These are phyloP conservation scores for Aquatica leii DNA, from an alignment of 2,888 invertebrate genomes.

Conservation along the genomic window DNA sequence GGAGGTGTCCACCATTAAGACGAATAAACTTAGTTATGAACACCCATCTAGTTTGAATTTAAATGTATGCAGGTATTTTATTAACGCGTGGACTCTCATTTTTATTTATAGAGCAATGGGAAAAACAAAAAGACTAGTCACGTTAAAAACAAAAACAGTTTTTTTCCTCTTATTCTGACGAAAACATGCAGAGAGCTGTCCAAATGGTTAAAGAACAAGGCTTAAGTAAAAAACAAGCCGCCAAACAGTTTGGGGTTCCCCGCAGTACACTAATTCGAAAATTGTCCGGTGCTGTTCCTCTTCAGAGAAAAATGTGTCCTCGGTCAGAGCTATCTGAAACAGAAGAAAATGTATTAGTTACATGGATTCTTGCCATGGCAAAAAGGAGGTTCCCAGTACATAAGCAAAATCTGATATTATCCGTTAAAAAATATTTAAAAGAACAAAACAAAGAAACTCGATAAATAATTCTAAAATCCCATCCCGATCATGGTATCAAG, in stretches of 20 bases:
- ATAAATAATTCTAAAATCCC: slow-evolving; percentile 20
- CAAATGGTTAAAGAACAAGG: not conserved
- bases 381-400: slow-evolving; percentile 20
- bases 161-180: not conserved
- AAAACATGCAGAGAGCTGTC: not conserved
- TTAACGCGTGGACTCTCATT: no score
- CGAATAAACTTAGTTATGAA: no score
- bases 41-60: no score
- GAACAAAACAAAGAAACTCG: slow-evolving; percentile 18
- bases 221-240: slow-evolving; percentile 9
- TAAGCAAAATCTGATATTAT: slow-evolving; percentile 15
- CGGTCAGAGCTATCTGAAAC: slow-evolving; percentile 17
- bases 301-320: slow-evolving; percentile 17
- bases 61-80: no score
- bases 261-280: slow-evolving; percentile 14
- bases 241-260: slow-evolving; percentile 12
- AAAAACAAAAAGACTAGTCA: not conserved
- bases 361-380: slow-evolving; percentile 25
- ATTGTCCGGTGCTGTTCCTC: not conserved
- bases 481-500: slow-evolving; percentile 14
- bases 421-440: slow-evolving; percentile 21
- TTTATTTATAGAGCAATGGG: no score
- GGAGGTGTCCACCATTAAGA: no score
- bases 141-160: not conserved
- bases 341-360: slow-evolving; percentile 21